These are phyloP conservation scores for Drosophila paramelanica DNA, from an alignment of 2,888 invertebrate species.

Conservation along the genomic window DNA sequence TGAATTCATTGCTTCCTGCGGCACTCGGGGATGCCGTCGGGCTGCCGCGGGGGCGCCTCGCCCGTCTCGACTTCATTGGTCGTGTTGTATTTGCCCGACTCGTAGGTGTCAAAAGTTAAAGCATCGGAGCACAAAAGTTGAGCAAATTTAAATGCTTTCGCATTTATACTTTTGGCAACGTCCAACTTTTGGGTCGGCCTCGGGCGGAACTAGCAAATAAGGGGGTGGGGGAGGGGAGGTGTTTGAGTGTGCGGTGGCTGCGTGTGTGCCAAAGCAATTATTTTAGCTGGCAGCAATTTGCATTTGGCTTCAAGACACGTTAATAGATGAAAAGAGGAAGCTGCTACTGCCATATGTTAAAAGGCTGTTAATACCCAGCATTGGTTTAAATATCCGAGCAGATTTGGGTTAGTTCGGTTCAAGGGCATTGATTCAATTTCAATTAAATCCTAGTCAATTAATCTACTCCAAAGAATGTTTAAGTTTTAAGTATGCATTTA, in stretches of 20 bases:
- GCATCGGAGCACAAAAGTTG: slow-evolving; percentile 78
- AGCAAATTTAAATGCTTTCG: slow-evolving; percentile 75
- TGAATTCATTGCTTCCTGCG: slow-evolving; percentile 78
- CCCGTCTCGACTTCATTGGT: slow-evolving; percentile 6
- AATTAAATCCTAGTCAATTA: too few species aligned
- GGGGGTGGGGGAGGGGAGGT: neutral
- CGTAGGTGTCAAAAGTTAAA: slow-evolving; percentile 78
- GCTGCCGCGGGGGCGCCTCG: neutral
- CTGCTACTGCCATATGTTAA: neutral
- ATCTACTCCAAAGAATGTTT: too few species aligned
- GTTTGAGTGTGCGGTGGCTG: slow-evolving; percentile 6
- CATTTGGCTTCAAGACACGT: slow-evolving; percentile 54
- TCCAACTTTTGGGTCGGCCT: slow-evolving; percentile 64
- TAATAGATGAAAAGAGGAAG: slow-evolving; percentile 44
- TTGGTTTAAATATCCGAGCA: neutral
- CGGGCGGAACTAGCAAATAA: slow-evolving; percentile 21
- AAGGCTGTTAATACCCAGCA: neutral
- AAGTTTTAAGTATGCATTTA: too few species aligned
- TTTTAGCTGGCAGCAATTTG: slow-evolving; percentile 78
- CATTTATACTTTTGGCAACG: slow-evolving; percentile 71
- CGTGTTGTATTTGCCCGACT: slow-evolving; percentile 39
- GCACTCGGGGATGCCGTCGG: slow-evolving; percentile 12
- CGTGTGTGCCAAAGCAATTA: slow-evolving; percentile 77
- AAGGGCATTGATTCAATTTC: too few species aligned
- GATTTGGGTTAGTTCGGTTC: neutral